Evolutionary conservation across 1,140 invertebrate genomes (phyloP).

Genomic region (Cydia amplana): DNA sequence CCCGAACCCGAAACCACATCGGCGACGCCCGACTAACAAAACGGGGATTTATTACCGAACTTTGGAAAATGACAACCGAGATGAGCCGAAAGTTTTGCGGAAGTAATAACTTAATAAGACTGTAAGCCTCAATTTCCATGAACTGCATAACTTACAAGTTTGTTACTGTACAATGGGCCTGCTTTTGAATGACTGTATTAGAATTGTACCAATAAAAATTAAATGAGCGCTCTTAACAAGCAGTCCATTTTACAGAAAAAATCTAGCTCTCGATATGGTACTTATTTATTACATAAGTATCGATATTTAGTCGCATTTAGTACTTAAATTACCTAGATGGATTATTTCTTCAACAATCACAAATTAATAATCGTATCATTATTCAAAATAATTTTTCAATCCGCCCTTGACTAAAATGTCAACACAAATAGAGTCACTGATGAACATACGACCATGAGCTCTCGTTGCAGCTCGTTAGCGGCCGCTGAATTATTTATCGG

Average conservation of each 20-base stretch:
- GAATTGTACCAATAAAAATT: no score
- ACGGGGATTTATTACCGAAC: background rate
- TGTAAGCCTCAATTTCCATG: background rate
- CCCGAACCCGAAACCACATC: background rate
- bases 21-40: background rate
- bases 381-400: no score
- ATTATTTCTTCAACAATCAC: no score
- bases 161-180: background rate
- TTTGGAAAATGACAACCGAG: background rate
- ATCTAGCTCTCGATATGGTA: background rate
- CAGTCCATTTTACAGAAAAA: background rate
- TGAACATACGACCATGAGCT: constrained; percentile 3
- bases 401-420: background rate
- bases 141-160: background rate
- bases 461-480: constrained; percentile 5
- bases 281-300: background rate
- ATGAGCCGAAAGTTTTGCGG: background rate
- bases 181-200: background rate
- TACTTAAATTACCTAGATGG: no score
- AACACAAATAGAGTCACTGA: background rate
- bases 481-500: constrained; percentile 13
- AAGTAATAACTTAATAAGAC: background rate
- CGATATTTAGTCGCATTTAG: background rate
- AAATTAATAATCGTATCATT: no score
- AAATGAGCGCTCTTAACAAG: no score